phyloP scores from a whole-genome alignment of 2,797 vertebrate genomes.

The Mormyrops attenuatus region DNA sequence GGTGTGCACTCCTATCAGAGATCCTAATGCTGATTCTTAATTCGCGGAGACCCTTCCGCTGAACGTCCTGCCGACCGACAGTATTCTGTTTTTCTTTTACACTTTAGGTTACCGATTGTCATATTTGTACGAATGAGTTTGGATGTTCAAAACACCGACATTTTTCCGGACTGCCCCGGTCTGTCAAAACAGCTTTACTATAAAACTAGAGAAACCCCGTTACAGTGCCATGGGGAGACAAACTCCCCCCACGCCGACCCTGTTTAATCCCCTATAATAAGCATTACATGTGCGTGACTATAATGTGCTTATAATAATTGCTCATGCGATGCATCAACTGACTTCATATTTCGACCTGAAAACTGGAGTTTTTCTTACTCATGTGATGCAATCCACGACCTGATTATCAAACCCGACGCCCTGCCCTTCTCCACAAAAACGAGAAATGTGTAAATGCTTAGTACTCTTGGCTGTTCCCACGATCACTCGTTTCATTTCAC shows the following conservation, averaged over 20 bases:
- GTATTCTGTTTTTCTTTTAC: background rate
- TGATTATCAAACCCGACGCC: background rate
- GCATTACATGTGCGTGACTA: background rate
- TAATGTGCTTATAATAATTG: background rate
- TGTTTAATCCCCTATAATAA: background rate
- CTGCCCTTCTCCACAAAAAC: background rate
- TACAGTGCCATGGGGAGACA: background rate
- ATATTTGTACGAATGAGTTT: background rate
- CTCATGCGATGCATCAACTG: background rate
- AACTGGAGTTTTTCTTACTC: background rate
- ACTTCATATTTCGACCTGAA: background rate
- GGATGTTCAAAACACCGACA: background rate
- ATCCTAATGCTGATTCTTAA: background rate
- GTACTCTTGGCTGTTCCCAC: background rate
- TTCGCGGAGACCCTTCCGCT: background rate
- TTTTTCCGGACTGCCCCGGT: background rate
- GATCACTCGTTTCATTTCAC: background rate
- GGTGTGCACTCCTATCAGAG: background rate
- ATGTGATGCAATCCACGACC: background rate
- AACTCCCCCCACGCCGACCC: background rate
- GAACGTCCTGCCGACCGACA: background rate
- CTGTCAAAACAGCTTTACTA: background rate
- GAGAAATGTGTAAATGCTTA: background rate
- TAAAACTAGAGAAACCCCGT: background rate
- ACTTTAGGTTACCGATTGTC: background rate